Base-by-base conservation (phyloP, 1,140 invertebrate genomes). In the Macrotrachela quadricornifera region DNA sequence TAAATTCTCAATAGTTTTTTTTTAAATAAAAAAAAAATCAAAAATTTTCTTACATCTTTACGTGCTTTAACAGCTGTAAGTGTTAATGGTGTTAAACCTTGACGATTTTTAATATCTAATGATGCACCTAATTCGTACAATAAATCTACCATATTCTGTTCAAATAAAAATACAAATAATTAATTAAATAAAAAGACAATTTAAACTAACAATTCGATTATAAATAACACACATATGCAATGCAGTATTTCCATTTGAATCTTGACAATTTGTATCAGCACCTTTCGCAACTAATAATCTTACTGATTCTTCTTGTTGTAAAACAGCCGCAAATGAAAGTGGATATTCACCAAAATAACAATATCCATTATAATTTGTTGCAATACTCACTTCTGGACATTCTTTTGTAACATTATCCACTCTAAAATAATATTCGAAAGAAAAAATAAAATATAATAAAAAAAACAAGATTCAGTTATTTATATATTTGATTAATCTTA, bases 281-380 rank as follows among this genome's bases (percentile, higher is more conserved):
- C 85, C 85, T 68, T 84, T 80, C 0, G 88, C 85, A 41, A 94
- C 65, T 52, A 96, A 83, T 57, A 97, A 73, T 10, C 91, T 75
- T 60, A 91, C 94, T 66, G 87, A 92, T 66, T 97, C 91, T 65
- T 94, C 88, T 71, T 96, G 91, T 1, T 84, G 84, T 1, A 95
- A 72, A 66, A 90, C 95, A 0, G 90, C 90, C 3, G 91, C 88
- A 72, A 97, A 96, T 49, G 79, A 80, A 13, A 95, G 69, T 0
- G 92, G 88, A 73, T 94, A 96, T 71, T 96, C 90, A 38, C 91
- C 91, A 83, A 88, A 95, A 68, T 96, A 96, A 0, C 92, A 86
- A 62, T 71, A 87, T 78, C 91, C 91, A 62, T 82, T 78, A 66
- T 95, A 97, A 73, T 92, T 87, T 11, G 90, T 96, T 57, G 82